Evolutionary conservation across 2,888 invertebrate species (phyloP).

Genomic region (Oxystoma pomonae): DNA sequence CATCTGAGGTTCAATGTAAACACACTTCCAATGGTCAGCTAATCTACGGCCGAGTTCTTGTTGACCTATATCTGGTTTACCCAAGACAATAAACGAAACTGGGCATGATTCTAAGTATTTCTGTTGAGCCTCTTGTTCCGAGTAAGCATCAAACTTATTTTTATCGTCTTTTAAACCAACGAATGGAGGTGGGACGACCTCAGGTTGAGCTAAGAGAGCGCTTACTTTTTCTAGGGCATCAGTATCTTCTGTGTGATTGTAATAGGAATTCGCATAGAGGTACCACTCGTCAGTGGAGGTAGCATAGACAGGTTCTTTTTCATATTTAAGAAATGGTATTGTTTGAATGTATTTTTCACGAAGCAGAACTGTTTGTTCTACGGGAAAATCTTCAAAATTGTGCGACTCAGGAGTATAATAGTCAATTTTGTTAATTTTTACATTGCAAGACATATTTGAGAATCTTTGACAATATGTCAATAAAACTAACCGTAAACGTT

Average conservation of each 20-base stretch:
- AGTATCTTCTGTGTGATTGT: constrained; percentile 46
- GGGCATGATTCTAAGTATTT: constrained; percentile 52
- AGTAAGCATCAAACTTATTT: constrained; percentile 44
- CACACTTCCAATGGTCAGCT: constrained; percentile 54
- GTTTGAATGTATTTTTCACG: constrained; percentile 34
- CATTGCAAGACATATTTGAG: constrained; percentile 13
- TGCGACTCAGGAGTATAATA: constrained; percentile 22
- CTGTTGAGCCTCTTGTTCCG: constrained; percentile 52
- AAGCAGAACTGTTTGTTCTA: constrained; percentile 38
- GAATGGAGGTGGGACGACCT: constrained; percentile 1
- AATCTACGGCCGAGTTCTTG: constrained; percentile 54
- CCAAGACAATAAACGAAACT: constrained; percentile 55
- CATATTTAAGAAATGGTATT: constrained; percentile 30
- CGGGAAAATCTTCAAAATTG: constrained; percentile 24
- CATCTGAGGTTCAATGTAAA: constrained; percentile 56
- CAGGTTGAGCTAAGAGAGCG: constrained; percentile 34
- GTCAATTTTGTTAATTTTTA: constrained; percentile 17
- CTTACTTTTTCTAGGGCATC: constrained; percentile 45
- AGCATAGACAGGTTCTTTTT: constrained; percentile 18
- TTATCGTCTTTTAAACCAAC: not conserved
- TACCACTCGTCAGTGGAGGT: constrained; percentile 34
- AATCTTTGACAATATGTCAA: not conserved
- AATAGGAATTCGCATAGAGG: constrained; percentile 46
- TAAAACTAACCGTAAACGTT: too few species aligned
- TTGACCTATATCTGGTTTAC: constrained; percentile 56